Evolutionary conservation across 2,797 vertebrate species (phyloP), one percentile per base, ranked within the genome.

Genomic region (Acomys russatus): DNA sequence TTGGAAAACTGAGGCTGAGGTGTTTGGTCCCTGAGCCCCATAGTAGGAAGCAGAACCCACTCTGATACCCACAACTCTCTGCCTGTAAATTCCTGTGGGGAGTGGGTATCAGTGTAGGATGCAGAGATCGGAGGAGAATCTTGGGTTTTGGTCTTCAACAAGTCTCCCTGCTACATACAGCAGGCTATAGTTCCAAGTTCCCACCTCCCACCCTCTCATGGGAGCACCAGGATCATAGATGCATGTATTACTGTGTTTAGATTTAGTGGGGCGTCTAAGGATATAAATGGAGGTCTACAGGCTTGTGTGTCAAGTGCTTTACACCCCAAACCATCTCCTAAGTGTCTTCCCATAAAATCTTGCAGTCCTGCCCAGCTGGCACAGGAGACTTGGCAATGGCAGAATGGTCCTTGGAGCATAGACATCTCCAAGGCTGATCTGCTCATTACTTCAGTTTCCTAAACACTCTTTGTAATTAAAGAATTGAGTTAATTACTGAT

Each of bases 401-500:
- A 8, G 9, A 66, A 33, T 18, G 33, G 61, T 63, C 71, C 61
- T 68, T 17, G 20, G 68, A 78, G 85, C 71, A 74, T 6, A n/a
- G 18, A 49, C 28, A 35, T 80, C 86, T 28, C 76, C n/a, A 38
- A 23, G 15, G 71, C 23, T 30, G 12, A 28, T 44, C 56, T 35
- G 44, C 71, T 88, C 44, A 10, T 82, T 44, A 82, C 35, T 68
- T 88, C 25, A 6, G 77, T 79, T 96, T 82, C 94, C 90, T 56
- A 63, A 90, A 90, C 30, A 85, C 51, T 86, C 51, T 80, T 10
- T 63, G 38, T 63, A 86, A 66, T 79, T 88, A 88, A 64, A 49
- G 61, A 88, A 83, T 74, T 35, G 71, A 86, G 76, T 78, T 97
- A 56, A 56, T 94, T 88, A 80, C 70, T 38, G 18, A 90, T 0